phyloP scores from a whole-genome alignment of 2,113 vertebrate species.

The Puffinus mauretanicus region DNA sequence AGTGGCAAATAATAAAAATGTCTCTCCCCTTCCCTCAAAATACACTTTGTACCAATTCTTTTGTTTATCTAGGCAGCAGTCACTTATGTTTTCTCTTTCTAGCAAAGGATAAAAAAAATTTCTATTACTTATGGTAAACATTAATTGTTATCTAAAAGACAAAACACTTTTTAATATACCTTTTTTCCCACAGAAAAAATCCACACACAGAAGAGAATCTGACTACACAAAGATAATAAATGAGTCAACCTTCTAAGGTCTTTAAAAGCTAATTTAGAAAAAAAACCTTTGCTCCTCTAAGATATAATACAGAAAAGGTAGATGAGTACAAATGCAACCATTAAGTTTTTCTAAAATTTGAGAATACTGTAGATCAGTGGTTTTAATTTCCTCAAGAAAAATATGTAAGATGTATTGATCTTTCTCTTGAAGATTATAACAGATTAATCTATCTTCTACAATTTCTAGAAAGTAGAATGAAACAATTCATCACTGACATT shows the following conservation, averaged over 20 bases:
- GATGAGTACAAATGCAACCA: constrained; percentile 1
- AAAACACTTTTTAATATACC: neutral
- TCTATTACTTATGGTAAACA: neutral
- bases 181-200: neutral
- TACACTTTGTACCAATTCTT: neutral
- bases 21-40: neutral
- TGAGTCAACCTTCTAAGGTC: neutral
- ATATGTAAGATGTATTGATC: neutral
- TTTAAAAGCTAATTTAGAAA: constrained; percentile 1
- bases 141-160: neutral
- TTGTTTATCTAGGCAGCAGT: neutral
- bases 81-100: neutral
- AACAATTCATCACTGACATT: neutral
- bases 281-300: neutral
- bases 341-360: neutral
- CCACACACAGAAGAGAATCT: neutral
- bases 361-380: neutral
- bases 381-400: neutral
- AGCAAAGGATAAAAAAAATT: neutral
- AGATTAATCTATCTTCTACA: neutral
- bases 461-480: neutral
- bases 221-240: neutral
- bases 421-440: neutral
- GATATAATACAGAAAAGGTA: neutral
- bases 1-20: neutral